Evolutionary conservation across 2,888 invertebrate genomes (phyloP).

Genomic region (Automeris io): DNA sequence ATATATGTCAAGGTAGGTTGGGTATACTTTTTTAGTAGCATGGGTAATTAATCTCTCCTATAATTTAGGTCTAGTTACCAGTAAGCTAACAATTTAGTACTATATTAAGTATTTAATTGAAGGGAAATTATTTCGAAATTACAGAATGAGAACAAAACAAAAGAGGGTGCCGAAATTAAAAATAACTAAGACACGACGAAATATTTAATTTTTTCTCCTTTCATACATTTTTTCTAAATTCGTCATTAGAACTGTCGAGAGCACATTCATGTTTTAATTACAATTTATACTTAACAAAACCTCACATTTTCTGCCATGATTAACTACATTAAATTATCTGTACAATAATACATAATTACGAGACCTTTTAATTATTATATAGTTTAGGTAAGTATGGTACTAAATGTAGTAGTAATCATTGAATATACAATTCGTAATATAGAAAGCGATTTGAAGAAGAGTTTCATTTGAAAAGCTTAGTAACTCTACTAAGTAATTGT

Average conservation of each 20-base stretch:
- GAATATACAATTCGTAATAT: slow-evolving; percentile 37
- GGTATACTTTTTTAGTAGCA: no score
- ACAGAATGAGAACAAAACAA: slow-evolving; percentile 21
- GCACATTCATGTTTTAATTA: slow-evolving; percentile 73
- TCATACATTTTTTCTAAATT: slow-evolving; percentile 76
- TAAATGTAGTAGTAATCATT: slow-evolving; percentile 50
- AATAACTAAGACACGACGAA: slow-evolving; percentile 72
- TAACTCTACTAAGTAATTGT: slow-evolving; percentile 10
- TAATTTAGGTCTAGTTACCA: no score
- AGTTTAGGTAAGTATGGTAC: slow-evolving; percentile 57
- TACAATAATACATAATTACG: slow-evolving; percentile 69
- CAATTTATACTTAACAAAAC: slow-evolving; percentile 74
- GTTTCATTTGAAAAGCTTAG: slow-evolving; percentile 39
- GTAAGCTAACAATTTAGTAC: no score
- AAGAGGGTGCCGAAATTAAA: slow-evolving; percentile 45
- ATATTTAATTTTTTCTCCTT: slow-evolving; percentile 73
- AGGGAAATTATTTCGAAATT: no score
- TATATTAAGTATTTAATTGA: no score
- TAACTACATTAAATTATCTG: slow-evolving; percentile 75
- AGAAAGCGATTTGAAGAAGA: slow-evolving; percentile 16
- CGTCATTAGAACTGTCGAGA: slow-evolving; percentile 74
- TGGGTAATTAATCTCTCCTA: no score
- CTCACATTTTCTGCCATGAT: slow-evolving; percentile 71
- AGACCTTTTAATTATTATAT: slow-evolving; percentile 69
- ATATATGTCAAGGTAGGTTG: no score